Conservation (phyloP, 2,113 vertebrate species). For the Cynoglossus semilaevis region DNA sequence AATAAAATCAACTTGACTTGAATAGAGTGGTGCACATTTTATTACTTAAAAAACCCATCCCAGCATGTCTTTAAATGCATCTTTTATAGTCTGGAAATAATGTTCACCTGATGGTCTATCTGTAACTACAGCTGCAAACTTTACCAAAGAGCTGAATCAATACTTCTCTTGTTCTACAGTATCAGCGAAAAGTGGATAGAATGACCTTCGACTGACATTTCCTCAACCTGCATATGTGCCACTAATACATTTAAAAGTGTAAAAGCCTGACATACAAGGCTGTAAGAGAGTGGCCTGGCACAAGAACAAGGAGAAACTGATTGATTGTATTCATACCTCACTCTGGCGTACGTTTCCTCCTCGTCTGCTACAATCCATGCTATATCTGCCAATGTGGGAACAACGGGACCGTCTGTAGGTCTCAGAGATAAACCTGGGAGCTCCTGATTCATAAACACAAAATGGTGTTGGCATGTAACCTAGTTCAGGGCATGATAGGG, state of each 20-base stretch:
- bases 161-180: neutral
- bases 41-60: too few relatives aligned
- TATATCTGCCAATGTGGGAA: constrained; percentile 95
- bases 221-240: neutral
- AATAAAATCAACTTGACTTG: too few relatives aligned
- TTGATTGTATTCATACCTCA: constrained; percentile 76
- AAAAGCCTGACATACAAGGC: neutral
- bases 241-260: neutral
- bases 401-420: constrained; percentile 81
- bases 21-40: too few relatives aligned
- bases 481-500: too few relatives aligned
- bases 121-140: neutral
- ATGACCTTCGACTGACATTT: neutral
- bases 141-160: neutral
- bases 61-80: too few relatives aligned
- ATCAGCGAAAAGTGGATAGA: constrained; percentile 3
- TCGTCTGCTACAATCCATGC: constrained; percentile 97
- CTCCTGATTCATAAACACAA: constrained; percentile 71
- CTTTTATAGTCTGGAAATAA: too few relatives aligned
- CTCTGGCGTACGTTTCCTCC: constrained; percentile 95
- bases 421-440: constrained; percentile 84
- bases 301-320: neutral
- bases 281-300: neutral
- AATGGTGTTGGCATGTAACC: neutral
- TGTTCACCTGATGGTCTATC: neutral